Percentiles rank a stretch among this genome's conserved stretches.
These are phyloP conservation scores for Netelia fuscicornis DNA, from an alignment of 2,888 invertebrate genomes.

Conservation along the genomic window DNA sequence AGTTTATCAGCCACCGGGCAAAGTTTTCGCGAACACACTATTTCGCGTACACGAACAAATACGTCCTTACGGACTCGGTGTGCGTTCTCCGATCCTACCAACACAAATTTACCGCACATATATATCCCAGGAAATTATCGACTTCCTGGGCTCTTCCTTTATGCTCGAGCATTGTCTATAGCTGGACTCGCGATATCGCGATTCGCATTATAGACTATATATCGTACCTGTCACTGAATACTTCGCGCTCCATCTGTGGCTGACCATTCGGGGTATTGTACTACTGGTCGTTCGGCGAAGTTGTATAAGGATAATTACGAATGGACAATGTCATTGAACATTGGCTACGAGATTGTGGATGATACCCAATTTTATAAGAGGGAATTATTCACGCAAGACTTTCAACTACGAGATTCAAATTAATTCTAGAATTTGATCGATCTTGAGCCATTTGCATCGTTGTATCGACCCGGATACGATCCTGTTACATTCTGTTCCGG, in stretches of 20 bases:
- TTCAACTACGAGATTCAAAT: background rate
- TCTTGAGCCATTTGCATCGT: slow-evolving; percentile 1
- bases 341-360: too few relatives aligned
- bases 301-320: slow-evolving; percentile 18
- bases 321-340: slow-evolving; percentile 41
- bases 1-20: background rate
- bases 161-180: slow-evolving; percentile 31
- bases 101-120: background rate
- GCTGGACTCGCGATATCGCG: slow-evolving; percentile 1
- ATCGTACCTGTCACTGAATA: slow-evolving; percentile 12
- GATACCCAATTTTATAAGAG: too few relatives aligned
- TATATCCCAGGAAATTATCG: slow-evolving; percentile 33
- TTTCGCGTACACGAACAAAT: slow-evolving; percentile 1
- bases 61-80: background rate
- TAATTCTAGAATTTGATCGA: background rate
- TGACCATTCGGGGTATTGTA: slow-evolving; percentile 49
- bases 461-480: background rate
- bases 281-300: slow-evolving; percentile 44
- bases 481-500: background rate
- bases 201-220: slow-evolving; percentile 38
- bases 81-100: background rate
- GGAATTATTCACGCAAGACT: too few relatives aligned
- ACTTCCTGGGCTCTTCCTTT: slow-evolving; percentile 24
- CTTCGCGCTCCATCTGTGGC: slow-evolving; percentile 20
- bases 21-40: slow-evolving; percentile 13